Evolutionary conservation across 2,888 invertebrate genomes (phyloP).

Genomic region (Girardia tigrina): DNA sequence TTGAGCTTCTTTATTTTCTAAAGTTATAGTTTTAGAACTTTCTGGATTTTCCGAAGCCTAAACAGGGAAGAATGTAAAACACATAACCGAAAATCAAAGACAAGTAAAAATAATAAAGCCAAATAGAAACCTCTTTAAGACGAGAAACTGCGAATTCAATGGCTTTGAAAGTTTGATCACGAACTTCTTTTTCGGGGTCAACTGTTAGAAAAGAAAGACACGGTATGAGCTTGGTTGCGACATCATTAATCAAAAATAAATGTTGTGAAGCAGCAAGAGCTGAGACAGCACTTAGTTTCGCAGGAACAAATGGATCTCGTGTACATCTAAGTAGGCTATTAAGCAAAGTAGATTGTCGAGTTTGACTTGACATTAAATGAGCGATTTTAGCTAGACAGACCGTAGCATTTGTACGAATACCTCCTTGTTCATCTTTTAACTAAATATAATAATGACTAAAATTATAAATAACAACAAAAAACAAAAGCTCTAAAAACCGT

Average conservation of each 20-base stretch:
- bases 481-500: no score
- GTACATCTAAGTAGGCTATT: conserved; percentile 55
- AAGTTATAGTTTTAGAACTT: neutral
- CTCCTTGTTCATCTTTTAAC: conserved; percentile 53
- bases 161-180: conserved; percentile 58
- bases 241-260: conserved; percentile 76
- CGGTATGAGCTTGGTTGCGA: conserved; percentile 72
- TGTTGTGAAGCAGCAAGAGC: conserved; percentile 83
- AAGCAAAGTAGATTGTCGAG: conserved; percentile 21
- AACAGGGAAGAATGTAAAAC: neutral
- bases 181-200: conserved; percentile 80
- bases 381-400: conserved; percentile 96
- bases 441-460: no score
- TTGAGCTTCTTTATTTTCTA: conserved; percentile 5
- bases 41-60: neutral
- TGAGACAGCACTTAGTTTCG: conserved; percentile 69
- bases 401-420: conserved; percentile 82
- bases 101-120: no score
- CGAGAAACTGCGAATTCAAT: conserved; percentile 72
- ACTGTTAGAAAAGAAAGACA: conserved; percentile 70
- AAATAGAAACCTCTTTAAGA: conserved; percentile 58
- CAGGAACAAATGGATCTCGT: conserved; percentile 86
- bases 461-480: no score
- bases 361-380: conserved; percentile 69
- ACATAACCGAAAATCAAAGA: no score